A percentile compares a stretch with the other conserved stretches of the same genome.
Evolutionary conservation across 2,797 vertebrate genomes (phyloP).

Genomic region (Characodon lateralis): DNA sequence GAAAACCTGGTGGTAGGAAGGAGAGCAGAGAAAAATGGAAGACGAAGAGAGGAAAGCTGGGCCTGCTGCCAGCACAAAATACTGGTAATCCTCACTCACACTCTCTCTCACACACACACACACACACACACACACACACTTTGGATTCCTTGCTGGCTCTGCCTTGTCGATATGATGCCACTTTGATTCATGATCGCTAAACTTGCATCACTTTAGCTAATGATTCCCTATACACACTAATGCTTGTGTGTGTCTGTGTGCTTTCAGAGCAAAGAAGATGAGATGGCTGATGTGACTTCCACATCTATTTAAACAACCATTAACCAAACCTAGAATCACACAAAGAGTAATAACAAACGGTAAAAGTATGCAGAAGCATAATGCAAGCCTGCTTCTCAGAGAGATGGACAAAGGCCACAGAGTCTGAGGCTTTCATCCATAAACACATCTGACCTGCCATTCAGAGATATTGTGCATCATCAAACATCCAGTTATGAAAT

Average conservation of each 20-base stretch:
- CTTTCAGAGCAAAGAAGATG: constrained; percentile 50
- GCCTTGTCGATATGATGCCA: constrained; percentile 82
- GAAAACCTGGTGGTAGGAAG: constrained; percentile 50
- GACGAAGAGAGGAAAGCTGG: constrained; percentile 44
- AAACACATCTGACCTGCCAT: constrained; percentile 39
- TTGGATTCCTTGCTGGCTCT: constrained; percentile 68
- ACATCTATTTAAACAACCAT: constrained; percentile 75
- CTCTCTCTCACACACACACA: constrained; percentile 33
- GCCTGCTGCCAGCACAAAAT: constrained; percentile 72
- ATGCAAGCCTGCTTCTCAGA: constrained; percentile 49
- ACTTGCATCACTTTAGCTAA: constrained; percentile 82
- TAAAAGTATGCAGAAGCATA: constrained; percentile 70
- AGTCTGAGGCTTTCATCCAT: constrained; percentile 42
- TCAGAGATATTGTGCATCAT: constrained; percentile 27
- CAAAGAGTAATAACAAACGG: constrained; percentile 42
- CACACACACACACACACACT: constrained; percentile 49
- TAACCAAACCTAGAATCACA: constrained; percentile 57
- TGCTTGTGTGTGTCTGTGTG: constrained; percentile 28
- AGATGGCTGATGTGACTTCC: constrained; percentile 73
- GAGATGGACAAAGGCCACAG: constrained; percentile 51
- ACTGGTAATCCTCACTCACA: constrained; percentile 64
- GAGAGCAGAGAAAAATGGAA: constrained; percentile 62
- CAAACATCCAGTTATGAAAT: constrained; percentile 15
- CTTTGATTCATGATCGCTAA: constrained; percentile 82
- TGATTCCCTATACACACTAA: constrained; percentile 76